Evolutionary conservation across 2,797 vertebrate species (phyloP).

Genomic region (Bufotes viridis): DNA sequence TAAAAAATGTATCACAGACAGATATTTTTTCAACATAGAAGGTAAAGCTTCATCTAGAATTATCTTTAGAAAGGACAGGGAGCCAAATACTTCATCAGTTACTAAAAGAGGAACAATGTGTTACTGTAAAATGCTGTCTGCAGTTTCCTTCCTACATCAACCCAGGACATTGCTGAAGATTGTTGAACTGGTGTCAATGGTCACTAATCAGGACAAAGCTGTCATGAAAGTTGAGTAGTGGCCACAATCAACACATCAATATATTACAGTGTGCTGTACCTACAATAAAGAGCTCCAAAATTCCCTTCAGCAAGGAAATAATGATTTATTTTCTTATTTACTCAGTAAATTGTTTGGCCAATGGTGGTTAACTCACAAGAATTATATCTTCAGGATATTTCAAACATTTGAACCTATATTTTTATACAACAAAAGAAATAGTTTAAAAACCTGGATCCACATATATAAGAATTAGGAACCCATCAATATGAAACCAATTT

Average conservation of each 20-base stretch:
- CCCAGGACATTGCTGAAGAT: background rate
- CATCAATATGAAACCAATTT: background rate
- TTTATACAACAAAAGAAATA: background rate
- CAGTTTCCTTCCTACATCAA: conserved; percentile 5
- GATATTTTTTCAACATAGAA: background rate
- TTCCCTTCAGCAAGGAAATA: background rate
- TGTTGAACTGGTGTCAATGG: background rate
- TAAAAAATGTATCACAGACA: background rate
- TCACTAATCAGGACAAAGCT: conserved; percentile 10
- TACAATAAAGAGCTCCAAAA: background rate
- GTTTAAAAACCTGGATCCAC: background rate
- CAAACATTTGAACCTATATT: background rate
- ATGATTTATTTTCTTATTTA: background rate
- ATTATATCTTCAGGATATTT: background rate
- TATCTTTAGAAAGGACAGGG: background rate
- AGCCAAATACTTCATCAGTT: background rate
- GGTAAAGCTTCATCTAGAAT: background rate
- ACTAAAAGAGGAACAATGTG: background rate
- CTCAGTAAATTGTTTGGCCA: background rate
- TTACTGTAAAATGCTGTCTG: background rate
- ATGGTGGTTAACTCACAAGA: background rate
- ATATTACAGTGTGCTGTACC: background rate
- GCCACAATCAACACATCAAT: conserved; percentile 9
- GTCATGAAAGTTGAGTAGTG: background rate
- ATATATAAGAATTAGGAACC: background rate